Evolutionary conservation across 2,888 invertebrate species (phyloP).

Genomic region (Synanthedon myopaeformis): DNA sequence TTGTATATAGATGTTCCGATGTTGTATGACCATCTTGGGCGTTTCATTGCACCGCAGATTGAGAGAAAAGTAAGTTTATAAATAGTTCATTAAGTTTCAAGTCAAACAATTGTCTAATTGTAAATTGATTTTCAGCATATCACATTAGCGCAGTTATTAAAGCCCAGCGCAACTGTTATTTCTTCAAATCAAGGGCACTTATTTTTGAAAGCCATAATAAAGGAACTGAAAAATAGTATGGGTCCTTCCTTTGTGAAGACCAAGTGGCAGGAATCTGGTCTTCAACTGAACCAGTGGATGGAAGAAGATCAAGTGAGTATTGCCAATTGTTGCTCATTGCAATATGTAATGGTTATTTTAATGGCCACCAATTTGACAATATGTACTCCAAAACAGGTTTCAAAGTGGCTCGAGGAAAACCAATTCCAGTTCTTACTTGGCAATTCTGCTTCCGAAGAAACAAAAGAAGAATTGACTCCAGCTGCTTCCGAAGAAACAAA

Average conservation of each 20-base stretch:
- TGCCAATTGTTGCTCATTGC: background rate
- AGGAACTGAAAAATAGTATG: conserved; percentile 51
- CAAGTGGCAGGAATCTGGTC: conserved; percentile 55
- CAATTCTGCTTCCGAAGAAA: conserved; percentile 30
- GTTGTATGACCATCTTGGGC: conserved; percentile 83
- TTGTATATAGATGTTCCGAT: conserved; percentile 87
- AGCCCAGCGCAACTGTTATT: conserved; percentile 39
- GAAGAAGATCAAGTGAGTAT: conserved; percentile 41
- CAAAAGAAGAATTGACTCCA: conserved; percentile 10
- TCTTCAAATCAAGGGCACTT: conserved; percentile 45
- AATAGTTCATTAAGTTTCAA: background rate
- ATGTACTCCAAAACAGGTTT: conserved; percentile 24
- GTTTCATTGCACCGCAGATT: conserved; percentile 71
- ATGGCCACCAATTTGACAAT: background rate
- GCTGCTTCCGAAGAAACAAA: conserved; percentile 27
- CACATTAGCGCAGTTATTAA: conserved; percentile 42
- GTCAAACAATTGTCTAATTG: conserved; percentile 22
- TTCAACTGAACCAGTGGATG: conserved; percentile 55
- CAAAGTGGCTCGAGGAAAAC: conserved; percentile 51
- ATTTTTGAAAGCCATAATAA: conserved; percentile 46
- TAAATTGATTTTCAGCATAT: conserved; percentile 40
- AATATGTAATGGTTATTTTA: too few species aligned
- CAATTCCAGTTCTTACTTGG: conserved; percentile 54
- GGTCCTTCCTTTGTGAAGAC: conserved; percentile 53
- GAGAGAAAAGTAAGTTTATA: conserved; percentile 45